These are phyloP conservation scores for Bolinopsis microptera DNA, from an alignment of 37 sponge, comb jelly and placozoan species.

Conservation along the genomic window DNA sequence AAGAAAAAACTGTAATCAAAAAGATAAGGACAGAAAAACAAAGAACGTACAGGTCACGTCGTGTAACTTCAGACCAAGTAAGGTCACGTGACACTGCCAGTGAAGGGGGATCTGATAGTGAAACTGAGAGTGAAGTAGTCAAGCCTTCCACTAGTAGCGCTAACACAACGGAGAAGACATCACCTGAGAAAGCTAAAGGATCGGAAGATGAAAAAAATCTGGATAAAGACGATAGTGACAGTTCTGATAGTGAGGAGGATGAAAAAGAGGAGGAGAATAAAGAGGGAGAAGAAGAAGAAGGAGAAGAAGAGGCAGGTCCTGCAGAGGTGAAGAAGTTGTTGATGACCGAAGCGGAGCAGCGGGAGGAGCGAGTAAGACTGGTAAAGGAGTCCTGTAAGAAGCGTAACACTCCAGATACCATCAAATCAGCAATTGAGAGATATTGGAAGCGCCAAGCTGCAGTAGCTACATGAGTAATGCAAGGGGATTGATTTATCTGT, in stretches of 20 bases:
- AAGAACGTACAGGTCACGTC: neutral
- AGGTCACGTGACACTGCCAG: neutral
- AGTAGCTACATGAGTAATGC: neutral
- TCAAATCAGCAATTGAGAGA: neutral
- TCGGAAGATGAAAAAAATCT: neutral
- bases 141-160: neutral
- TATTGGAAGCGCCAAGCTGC: conserved; percentile 48
- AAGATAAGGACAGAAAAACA: neutral
- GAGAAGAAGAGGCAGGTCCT: neutral
- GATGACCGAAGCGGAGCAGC: conserved; percentile 32
- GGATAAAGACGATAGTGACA: conserved; percentile 22
- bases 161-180: neutral
- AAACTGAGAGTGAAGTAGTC: neutral
- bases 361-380: neutral
- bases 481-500: too few species aligned
- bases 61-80: neutral
- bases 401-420: conserved; percentile 35
- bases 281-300: neutral
- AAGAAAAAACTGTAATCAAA: neutral
- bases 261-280: neutral
- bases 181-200: neutral
- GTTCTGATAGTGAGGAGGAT: neutral
- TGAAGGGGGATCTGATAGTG: neutral
- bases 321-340: neutral
- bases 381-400: conserved; percentile 62